These are phyloP conservation scores for Drosophila bipectinata DNA, from an alignment of 1,140 invertebrate genomes.

Conservation along the genomic window DNA sequence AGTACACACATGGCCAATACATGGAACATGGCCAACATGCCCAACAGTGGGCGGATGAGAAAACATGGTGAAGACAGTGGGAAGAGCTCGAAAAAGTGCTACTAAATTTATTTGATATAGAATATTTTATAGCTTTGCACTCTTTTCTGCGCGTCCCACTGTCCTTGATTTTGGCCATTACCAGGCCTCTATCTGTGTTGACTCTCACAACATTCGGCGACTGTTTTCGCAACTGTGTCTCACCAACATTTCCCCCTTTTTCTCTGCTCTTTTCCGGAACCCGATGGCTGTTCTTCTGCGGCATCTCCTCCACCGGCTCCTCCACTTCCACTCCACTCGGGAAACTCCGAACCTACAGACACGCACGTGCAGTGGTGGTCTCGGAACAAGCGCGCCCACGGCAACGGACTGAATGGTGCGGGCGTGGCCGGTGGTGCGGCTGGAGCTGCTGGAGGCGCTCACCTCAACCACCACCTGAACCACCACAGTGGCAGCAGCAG, in stretches of 20 bases:
- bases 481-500: constrained; percentile 57
- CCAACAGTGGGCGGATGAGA: constrained; percentile 30
- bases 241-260: constrained; percentile 18
- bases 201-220: constrained; percentile 47
- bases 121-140: no score
- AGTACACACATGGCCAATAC: constrained; percentile 49
- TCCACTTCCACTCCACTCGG: not conserved
- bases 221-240: constrained; percentile 45
- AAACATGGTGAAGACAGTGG: constrained; percentile 35
- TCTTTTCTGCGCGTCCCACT: not conserved
- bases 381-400: constrained; percentile 79
- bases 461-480: constrained; percentile 23
- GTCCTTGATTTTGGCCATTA: constrained; percentile 6
- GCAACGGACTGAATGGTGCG: constrained; percentile 50
- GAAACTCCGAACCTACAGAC: constrained; percentile 49
- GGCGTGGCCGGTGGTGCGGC: constrained; percentile 44
- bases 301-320: constrained; percentile 10
- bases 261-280: constrained; percentile 28
- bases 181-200: constrained; percentile 23
- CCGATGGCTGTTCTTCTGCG: constrained; percentile 12
- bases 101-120: not conserved
- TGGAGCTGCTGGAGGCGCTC: constrained; percentile 51
- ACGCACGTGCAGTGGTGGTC: constrained; percentile 83
- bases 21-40: constrained; percentile 14
- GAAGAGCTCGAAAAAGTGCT: not conserved